Conservation (phyloP, 2,888 invertebrate species). For the Choreutis nemorana region DNA sequence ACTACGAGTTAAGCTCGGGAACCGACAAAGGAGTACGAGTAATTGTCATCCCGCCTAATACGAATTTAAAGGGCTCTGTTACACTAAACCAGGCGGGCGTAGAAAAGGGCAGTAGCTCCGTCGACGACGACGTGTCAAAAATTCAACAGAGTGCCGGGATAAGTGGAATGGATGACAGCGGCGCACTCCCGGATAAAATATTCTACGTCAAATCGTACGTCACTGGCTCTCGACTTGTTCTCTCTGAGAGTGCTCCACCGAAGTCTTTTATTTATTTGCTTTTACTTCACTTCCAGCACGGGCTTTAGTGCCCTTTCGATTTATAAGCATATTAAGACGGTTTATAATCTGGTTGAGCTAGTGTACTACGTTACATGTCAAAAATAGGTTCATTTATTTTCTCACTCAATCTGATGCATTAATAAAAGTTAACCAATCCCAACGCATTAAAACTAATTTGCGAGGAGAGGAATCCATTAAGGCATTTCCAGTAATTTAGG, state of each 20-base stretch:
- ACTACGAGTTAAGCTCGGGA: conserved; percentile 9
- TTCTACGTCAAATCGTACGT: conserved; percentile 64
- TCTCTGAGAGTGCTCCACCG: conserved; percentile 51
- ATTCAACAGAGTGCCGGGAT: conserved; percentile 58
- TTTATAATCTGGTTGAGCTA: neutral
- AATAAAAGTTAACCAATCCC: conserved; percentile 19
- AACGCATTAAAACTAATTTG: conserved; percentile 24
- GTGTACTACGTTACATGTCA: neutral
- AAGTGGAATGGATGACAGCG: conserved; percentile 62
- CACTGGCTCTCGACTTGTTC: conserved; percentile 57
- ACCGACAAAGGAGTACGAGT: conserved; percentile 23
- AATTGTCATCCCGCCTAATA: conserved; percentile 29
- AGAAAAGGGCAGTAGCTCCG: conserved; percentile 48
- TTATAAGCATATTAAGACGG: conserved; percentile 22
- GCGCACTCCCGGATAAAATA: conserved; percentile 55
- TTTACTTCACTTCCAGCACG: conserved; percentile 45
- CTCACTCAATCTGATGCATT: conserved; percentile 17
- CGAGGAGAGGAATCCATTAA: conserved; percentile 30
- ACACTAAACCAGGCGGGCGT: conserved; percentile 50
- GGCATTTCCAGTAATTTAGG: conserved; percentile 20
- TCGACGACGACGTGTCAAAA: conserved; percentile 56
- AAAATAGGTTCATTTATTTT: conserved; percentile 8
- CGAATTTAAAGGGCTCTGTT: conserved; percentile 51
- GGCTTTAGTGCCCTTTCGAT: conserved; percentile 47
- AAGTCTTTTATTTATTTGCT: conserved; percentile 62